Evolutionary conservation across 2,797 vertebrate species (phyloP), one percentile per base, ranked within the genome.

Genomic region (Mormyrus proboscirostris): DNA sequence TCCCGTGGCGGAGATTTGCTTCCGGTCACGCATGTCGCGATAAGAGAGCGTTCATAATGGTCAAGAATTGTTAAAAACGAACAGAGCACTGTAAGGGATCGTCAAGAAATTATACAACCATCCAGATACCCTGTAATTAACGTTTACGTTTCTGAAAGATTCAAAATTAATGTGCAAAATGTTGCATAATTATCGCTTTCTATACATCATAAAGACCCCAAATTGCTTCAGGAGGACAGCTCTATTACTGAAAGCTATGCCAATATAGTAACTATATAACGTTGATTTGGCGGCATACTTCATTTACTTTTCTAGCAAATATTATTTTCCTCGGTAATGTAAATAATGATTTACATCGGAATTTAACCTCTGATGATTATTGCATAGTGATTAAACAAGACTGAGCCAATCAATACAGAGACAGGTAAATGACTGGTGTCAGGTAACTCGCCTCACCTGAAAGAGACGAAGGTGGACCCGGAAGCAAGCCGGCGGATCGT

Each of bases 21-120:
- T 89, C 88, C 88, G 79, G 79, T 89, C 88, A 85, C 89, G 86
- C 65, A 76, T 41, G 51, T 87, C 57, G 55, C 57, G 57, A 51
- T 51, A 86, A 86, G 86, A 62, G 86, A 87, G 82, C 57, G 88
- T 86, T 59, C 38, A 86, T 59, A 86, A 82, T 86, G 84, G 19
- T 50, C 9, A 33, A 16, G 10, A 62, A 22, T 33, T 86, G 38
- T 25, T 86, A 89, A 88, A 76, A 89, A 89, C 88, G 88, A 86
- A 89, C 19, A 86, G 25, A 29, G 55, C 53, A 41, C 14, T 38
- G 33, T 69, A 83, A 89, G 88, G 88, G 88, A 73, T 50, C 83
- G 57, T 89, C 88, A 53, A 10, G 25, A 89, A 89, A 89, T 57
- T 89, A 41, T 16, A 47, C 38, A n/a, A 44, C 38, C 41, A 82